These are phyloP conservation scores for Grapholita molesta DNA, from an alignment of 1,140 invertebrate genomes.

Conservation along the genomic window DNA sequence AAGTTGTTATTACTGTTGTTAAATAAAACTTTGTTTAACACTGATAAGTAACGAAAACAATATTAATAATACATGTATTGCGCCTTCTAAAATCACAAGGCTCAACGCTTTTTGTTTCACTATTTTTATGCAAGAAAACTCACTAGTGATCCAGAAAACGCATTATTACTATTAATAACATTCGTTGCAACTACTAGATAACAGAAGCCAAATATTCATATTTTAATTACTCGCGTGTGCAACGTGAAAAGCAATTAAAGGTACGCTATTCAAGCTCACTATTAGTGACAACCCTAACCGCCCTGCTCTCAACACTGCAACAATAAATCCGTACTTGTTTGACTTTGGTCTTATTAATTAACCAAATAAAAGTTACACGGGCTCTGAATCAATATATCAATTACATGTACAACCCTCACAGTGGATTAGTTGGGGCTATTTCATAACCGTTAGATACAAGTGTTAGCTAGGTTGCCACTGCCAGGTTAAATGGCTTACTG, in stretches of 20 bases:
- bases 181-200: no score
- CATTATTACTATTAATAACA: no score
- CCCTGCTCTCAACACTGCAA: constrained; percentile 51
- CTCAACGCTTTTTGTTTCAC: no score
- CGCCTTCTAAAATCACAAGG: no score
- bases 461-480: neutral
- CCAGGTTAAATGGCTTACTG: no score
- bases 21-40: no score
- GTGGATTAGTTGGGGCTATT: neutral
- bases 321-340: constrained; percentile 70
- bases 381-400: constrained; percentile 24
- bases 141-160: no score
- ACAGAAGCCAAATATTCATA: no score
- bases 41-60: no score
- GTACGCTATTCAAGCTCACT: neutral
- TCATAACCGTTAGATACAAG: neutral
- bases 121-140: no score
- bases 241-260: neutral
- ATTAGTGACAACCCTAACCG: constrained; percentile 45
- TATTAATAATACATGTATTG: no score
- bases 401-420: neutral
- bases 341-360: constrained; percentile 75
- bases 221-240: neutral
- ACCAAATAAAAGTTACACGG: constrained; percentile 57
- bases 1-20: neutral